Evolutionary conservation across 2,797 vertebrate genomes (phyloP).

Genomic region (Helicolenus hilgendorfi): DNA sequence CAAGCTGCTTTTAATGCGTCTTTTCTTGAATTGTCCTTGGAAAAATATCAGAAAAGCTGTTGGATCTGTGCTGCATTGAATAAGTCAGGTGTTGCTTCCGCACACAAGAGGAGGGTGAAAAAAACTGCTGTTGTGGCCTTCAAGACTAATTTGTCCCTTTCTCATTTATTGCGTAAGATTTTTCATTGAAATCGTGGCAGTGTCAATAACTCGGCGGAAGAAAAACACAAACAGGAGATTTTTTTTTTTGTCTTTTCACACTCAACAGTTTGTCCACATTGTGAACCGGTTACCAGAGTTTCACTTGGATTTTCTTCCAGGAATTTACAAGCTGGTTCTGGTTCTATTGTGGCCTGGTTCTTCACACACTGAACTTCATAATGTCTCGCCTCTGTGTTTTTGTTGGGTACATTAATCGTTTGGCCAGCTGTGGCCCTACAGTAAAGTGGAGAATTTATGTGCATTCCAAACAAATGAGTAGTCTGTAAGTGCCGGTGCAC

Average conservation of each 20-base stretch:
- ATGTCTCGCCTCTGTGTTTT: slow-evolving; percentile 69
- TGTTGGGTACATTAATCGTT: slow-evolving; percentile 81
- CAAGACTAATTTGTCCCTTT: not conserved
- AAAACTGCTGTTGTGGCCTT: not conserved
- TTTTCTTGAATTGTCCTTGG: not conserved
- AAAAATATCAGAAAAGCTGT: not conserved
- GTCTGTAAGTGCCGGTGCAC: slow-evolving; percentile 40
- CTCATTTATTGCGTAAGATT: not conserved
- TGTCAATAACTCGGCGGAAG: not conserved
- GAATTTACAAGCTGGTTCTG: slow-evolving; percentile 85
- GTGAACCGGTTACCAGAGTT: slow-evolving; percentile 65
- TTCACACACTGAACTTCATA: slow-evolving; percentile 76
- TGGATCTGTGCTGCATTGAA: not conserved
- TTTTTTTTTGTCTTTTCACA: not conserved
- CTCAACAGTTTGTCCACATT: not conserved
- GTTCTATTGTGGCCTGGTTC: slow-evolving; percentile 72
- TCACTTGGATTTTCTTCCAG: slow-evolving; percentile 60
- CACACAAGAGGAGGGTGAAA: not conserved
- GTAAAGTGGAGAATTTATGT: slow-evolving; percentile 85
- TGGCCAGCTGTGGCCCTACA: slow-evolving; percentile 85
- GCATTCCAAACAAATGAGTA: slow-evolving; percentile 88
- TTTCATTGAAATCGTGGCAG: not conserved
- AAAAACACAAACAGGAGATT: not conserved
- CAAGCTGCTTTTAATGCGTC: not conserved
- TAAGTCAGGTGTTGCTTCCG: not conserved